A percentile compares a stretch with the other conserved stretches of the same genome.
These are phyloP conservation scores for Orthonyx spaldingii DNA, from an alignment of 2,113 vertebrate species.

Conservation along the genomic window DNA sequence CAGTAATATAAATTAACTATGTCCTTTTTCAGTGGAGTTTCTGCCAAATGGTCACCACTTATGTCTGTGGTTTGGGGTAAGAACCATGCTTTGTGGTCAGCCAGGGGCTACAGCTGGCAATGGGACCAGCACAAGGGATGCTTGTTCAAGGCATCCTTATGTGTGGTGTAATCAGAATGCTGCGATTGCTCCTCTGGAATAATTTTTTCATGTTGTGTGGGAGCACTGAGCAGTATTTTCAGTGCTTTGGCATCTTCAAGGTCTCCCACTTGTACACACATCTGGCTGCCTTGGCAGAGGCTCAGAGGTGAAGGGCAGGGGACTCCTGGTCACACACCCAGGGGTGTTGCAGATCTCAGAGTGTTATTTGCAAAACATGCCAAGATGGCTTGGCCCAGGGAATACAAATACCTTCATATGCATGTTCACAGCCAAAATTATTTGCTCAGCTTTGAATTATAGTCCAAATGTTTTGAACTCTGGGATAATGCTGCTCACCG, in stretches of 20 bases:
- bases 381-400: neutral
- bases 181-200: neutral
- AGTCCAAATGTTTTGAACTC: conserved; percentile 32
- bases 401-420: neutral
- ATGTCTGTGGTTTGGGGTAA: neutral
- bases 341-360: neutral
- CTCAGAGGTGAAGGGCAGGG: accelerated
- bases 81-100: neutral
- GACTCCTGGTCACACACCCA: neutral
- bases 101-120: neutral
- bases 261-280: accelerated
- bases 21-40: neutral
- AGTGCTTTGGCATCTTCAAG: neutral
- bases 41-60: neutral
- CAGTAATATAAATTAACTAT: neutral
- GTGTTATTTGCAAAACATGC: neutral
- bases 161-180: neutral
- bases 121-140: too few species aligned
- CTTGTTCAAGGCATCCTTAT: accelerated
- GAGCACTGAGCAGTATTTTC: neutral
- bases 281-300: accelerated
- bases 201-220: neutral
- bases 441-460: conserved; percentile 34
- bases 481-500: conserved; percentile 8
- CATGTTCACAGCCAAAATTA: neutral